A percentile compares a stretch with the other conserved stretches of the same genome.
phyloP scores from a whole-genome alignment of 2,888 invertebrate species.

The Lamellibrachia satsuma region DNA sequence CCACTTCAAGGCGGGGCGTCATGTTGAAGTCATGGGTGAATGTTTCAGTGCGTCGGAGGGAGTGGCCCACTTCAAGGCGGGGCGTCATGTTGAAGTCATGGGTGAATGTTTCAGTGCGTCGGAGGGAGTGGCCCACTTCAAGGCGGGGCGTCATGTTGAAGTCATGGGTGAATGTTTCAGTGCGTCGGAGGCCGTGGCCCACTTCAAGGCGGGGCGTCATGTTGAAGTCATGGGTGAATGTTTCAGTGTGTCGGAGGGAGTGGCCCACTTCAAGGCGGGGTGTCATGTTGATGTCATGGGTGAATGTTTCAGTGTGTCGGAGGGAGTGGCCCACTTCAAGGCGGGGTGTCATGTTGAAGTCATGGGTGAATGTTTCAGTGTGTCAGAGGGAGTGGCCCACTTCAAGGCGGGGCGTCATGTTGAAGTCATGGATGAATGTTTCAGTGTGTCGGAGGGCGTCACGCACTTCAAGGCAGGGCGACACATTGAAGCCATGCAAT shows the following conservation, averaged over 20 bases:
- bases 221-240: no score
- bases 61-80: neutral
- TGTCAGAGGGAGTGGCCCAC: neutral
- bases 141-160: conserved; percentile 73
- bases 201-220: no score
- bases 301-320: no score
- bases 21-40: conserved; percentile 54
- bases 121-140: conserved; percentile 93
- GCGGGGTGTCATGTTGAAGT: no score
- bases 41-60: neutral
- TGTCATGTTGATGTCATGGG: no score
- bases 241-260: no score
- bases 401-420: neutral
- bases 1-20: conserved; percentile 85
- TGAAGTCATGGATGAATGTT: neutral
- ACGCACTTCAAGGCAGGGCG: conserved; percentile 89
- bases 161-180: conserved; percentile 45
- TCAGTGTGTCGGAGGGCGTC: conserved; percentile 90
- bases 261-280: no score
- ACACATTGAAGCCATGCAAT: conserved; percentile 59
- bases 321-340: no score
- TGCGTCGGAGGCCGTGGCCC: neutral
- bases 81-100: neutral
- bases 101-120: conserved; percentile 74
- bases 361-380: neutral